Conservation (phyloP, 1,140 invertebrate genomes). For the Sitobion miscanthi region DNA sequence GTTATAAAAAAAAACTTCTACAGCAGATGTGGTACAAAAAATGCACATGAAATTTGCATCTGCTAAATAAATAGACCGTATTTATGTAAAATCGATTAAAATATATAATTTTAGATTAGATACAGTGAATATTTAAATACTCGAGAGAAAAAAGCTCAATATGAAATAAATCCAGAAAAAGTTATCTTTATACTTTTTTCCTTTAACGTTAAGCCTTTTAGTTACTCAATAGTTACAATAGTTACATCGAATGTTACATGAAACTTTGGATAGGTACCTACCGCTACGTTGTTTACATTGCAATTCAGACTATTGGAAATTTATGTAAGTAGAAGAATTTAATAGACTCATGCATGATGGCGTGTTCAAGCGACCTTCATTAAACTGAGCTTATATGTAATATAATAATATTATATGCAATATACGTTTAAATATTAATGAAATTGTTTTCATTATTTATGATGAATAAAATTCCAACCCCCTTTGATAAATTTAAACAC, state of each 20-base stretch:
- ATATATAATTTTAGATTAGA: background rate
- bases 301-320: background rate
- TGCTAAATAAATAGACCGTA: background rate
- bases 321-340: background rate
- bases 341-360: background rate
- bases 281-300: background rate
- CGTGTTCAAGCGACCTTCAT: background rate
- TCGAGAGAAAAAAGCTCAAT: background rate
- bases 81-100: background rate
- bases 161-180: background rate
- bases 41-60: background rate
- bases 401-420: background rate
- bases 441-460: no score
- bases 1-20: no score
- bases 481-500: background rate
- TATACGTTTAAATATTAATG: no score
- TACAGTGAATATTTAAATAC: background rate
- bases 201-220: background rate
- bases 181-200: background rate
- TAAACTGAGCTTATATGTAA: background rate
- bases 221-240: background rate
- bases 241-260: background rate
- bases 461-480: no score
- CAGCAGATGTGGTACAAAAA: no score
- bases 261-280: background rate